Evolutionary conservation across 2,113 vertebrate genomes (phyloP), one percentile per base, ranked within the genome.

Genomic region (Synodontis membranacea): DNA sequence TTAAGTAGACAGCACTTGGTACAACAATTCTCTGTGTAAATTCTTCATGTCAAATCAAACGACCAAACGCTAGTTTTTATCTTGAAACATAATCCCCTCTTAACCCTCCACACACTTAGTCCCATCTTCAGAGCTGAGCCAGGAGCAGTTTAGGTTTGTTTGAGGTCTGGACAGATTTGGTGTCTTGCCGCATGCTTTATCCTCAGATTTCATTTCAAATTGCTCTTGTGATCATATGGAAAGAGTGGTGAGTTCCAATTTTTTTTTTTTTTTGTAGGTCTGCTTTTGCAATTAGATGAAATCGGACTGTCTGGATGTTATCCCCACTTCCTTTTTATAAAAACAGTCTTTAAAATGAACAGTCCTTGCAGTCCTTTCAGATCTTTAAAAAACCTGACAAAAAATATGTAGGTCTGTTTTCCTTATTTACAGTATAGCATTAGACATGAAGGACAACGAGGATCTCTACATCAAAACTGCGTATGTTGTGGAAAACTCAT

Each of bases 111-210:
- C 75, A 64, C 84, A 62, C 56, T 88, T 72, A 62, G 34, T 52
- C 56, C 19, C 48, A 60, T 72, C 31, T 84, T 86, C 83, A 54
- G 46, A 56, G 42, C 83, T 92, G 86, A 84, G 86, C 82, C 89
- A 88, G 90, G 82, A 85, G 82, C 87, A 91, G 84, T 89, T 91
- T 91, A 89, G 85, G 87, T 89, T 91, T 86, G 87, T 92, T 66
- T 88, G 76, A 84, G 75, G 90, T 85, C 60, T 83, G 82, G 64
- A 25, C 79, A 88, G 85, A 90, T 50, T 75, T 46, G 19, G 62
- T 60, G 80, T 58, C 80, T 23, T 62, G 75, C 62, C 74, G 23
- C 21, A 70, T 60, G 31, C 80, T 34, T 82, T 81, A 75, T 82
- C 70, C 79, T 82, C 56, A 78, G 46, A 75, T 66, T 82, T 81